Conservation (phyloP, 1,140 invertebrate genomes). For the Aplysia californica region DNA sequence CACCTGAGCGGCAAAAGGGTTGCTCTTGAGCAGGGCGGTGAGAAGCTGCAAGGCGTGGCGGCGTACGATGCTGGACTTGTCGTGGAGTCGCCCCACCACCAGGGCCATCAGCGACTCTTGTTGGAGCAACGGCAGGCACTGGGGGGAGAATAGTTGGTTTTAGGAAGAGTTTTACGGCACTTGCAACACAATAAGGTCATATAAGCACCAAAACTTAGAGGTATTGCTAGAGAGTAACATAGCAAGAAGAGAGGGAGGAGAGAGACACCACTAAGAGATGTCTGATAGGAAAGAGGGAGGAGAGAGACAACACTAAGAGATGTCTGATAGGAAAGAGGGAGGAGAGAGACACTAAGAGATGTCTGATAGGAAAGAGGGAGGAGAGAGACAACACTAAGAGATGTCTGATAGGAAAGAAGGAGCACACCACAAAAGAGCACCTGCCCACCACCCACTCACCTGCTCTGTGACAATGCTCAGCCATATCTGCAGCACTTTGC, state of each 20-base stretch:
- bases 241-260: not conserved
- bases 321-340: not conserved
- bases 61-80: conserved; percentile 81
- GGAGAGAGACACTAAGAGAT: not conserved
- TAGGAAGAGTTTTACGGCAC: too few species aligned
- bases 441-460: conserved; percentile 54
- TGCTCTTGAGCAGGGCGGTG: conserved; percentile 79
- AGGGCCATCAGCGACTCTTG: conserved; percentile 75
- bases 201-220: too few species aligned
- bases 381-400: not conserved
- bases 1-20: conserved; percentile 82
- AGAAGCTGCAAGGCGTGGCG: conserved; percentile 84
- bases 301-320: not conserved
- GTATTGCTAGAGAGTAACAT: too few species aligned
- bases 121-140: conserved; percentile 76
- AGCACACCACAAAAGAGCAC: not conserved
- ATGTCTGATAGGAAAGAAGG: not conserved
- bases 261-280: not conserved
- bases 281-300: not conserved
- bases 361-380: not conserved
- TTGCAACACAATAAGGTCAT: too few species aligned
- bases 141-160: conserved; percentile 10
- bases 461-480: conserved; percentile 77
- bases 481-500: conserved; percentile 82
- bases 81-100: conserved; percentile 77